These are phyloP conservation scores for Cygnus atratus DNA, from an alignment of 2,113 vertebrate genomes.

Conservation along the genomic window DNA sequence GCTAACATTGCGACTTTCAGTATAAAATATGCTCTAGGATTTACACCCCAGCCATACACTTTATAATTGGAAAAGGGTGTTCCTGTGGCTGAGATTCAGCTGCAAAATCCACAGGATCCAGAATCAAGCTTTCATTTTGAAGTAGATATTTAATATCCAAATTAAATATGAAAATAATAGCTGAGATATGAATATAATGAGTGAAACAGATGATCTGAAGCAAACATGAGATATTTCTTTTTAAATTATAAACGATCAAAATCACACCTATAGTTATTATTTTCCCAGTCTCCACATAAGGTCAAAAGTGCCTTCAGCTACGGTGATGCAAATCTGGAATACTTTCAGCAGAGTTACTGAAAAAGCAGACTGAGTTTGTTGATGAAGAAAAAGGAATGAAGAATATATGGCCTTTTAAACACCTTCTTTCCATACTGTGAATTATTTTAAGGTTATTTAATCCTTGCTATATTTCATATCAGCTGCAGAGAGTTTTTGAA, in stretches of 20 bases:
- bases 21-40: slow-evolving; percentile 49
- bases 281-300: slow-evolving; percentile 60
- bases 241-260: slow-evolving; percentile 73
- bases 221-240: slow-evolving; percentile 69
- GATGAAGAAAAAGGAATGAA: slow-evolving; percentile 40
- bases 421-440: slow-evolving; percentile 1
- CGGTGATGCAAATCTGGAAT: slow-evolving; percentile 17
- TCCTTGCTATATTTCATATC: neutral
- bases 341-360: slow-evolving; percentile 9
- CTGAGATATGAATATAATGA: slow-evolving; percentile 69
- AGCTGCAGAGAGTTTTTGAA: neutral
- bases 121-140: slow-evolving; percentile 66
- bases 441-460: slow-evolving; percentile 22
- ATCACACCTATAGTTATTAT: slow-evolving; percentile 68
- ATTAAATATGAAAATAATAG: slow-evolving; percentile 70
- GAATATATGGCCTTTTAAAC: slow-evolving; percentile 18
- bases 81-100: slow-evolving; percentile 69
- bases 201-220: slow-evolving; percentile 74
- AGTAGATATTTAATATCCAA: slow-evolving; percentile 67
- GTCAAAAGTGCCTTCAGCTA: slow-evolving; percentile 27
- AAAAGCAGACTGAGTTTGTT: slow-evolving; percentile 10
- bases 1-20: slow-evolving; percentile 35
- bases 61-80: slow-evolving; percentile 66
- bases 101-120: slow-evolving; percentile 63
- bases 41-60: slow-evolving; percentile 44